Evolutionary conservation across 2,888 invertebrate genomes (phyloP).

Genomic region (Orthosia cruda): DNA sequence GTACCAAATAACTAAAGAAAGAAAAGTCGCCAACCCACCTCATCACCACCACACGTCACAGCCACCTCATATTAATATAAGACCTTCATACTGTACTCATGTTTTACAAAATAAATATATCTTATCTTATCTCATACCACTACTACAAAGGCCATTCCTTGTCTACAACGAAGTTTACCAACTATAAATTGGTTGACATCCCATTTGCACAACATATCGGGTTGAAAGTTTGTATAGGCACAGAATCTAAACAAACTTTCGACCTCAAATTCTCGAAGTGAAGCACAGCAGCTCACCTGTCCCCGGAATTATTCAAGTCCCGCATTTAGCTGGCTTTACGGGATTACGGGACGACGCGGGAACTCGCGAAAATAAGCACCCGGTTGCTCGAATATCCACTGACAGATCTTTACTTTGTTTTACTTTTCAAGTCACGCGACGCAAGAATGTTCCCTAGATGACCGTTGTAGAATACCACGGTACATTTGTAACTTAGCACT

Average conservation of each 20-base stretch:
- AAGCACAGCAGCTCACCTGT: conserved; percentile 74
- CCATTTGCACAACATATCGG: conserved; percentile 54
- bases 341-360: conserved; percentile 75
- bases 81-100: too few relatives aligned
- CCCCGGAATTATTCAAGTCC: conserved; percentile 74
- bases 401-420: conserved; percentile 77
- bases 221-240: conserved; percentile 40
- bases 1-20: not conserved
- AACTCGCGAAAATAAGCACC: conserved; percentile 76
- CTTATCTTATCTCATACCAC: not conserved
- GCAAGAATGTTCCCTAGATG: conserved; percentile 60
- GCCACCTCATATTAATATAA: too few relatives aligned
- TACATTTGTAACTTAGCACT: conserved; percentile 37
- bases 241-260: conserved; percentile 73
- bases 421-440: conserved; percentile 76
- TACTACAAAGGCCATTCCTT: conserved; percentile 1
- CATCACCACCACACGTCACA: too few relatives aligned
- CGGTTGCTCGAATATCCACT: conserved; percentile 78
- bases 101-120: too few relatives aligned
- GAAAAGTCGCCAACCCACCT: not conserved
- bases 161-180: conserved; percentile 33
- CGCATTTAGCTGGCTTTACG: conserved; percentile 78
- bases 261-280: conserved; percentile 69
- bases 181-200: conserved; percentile 52
- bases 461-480: conserved; percentile 33